Conservation (phyloP, 2,797 vertebrate genomes). For the Sylvia borin region DNA sequence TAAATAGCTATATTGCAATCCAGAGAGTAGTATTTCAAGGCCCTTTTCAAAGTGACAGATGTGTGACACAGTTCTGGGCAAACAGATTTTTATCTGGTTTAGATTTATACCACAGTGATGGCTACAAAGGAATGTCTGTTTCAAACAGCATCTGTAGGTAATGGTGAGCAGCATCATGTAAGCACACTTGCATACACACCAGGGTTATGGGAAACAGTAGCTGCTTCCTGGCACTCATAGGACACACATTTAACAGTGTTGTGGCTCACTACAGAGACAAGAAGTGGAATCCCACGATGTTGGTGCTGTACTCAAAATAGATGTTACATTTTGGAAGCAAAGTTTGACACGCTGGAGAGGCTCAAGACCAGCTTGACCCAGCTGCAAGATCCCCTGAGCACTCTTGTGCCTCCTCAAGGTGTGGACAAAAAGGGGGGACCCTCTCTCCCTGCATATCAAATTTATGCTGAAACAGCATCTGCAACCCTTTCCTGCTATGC, state of each 20-base stretch:
- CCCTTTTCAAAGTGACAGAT: background rate
- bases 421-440: accelerated
- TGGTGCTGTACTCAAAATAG: background rate
- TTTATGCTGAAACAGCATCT: background rate
- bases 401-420: background rate
- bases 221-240: accelerated
- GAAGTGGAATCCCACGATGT: background rate
- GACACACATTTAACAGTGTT: accelerated
- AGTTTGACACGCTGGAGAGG: background rate
- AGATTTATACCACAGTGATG: background rate
- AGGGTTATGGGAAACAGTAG: background rate
- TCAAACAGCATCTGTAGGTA: background rate
- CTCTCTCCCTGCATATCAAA: too few species aligned
- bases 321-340: background rate
- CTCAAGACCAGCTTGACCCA: background rate
- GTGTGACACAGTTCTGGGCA: background rate
- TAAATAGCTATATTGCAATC: background rate
- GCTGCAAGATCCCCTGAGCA: background rate
- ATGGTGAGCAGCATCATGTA: accelerated
- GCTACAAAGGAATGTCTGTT: background rate
- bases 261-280: background rate
- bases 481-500: background rate
- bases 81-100: background rate
- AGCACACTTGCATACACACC: background rate
- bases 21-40: background rate